Conservation (phyloP, 2,888 invertebrate species). For the Rhaphigaster nebulosa region DNA sequence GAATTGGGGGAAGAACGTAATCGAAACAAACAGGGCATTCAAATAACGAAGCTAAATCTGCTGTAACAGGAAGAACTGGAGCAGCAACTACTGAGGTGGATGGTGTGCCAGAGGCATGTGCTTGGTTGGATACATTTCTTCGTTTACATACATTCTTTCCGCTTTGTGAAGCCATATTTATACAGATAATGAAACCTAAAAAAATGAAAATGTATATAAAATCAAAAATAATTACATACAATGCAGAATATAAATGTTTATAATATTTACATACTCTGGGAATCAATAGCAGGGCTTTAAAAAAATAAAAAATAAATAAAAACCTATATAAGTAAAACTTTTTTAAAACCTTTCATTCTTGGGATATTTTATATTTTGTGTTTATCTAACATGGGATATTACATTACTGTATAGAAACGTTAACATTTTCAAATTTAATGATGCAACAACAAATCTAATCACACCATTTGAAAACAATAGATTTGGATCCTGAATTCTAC, state of each 20-base stretch:
- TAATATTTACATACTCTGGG: too few relatives aligned
- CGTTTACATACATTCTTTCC: constrained; percentile 5
- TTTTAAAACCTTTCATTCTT: too few relatives aligned
- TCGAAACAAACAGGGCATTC: constrained; percentile 99
- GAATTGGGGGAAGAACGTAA: constrained; percentile 98
- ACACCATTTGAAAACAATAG: too few relatives aligned
- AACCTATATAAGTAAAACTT: too few relatives aligned
- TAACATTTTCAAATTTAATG: too few relatives aligned
- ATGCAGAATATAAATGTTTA: not conserved
- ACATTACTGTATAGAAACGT: too few relatives aligned
- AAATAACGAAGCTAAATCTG: constrained; percentile 91
- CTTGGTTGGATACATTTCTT: not conserved
- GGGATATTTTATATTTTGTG: too few relatives aligned
- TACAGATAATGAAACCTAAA: not conserved
- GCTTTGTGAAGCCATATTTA: not conserved
- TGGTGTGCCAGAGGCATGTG: not conserved
- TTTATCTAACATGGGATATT: too few relatives aligned
- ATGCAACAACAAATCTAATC: too few relatives aligned
- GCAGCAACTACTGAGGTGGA: constrained; percentile 54
- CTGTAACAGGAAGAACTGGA: constrained; percentile 69
- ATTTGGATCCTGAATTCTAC: too few relatives aligned
- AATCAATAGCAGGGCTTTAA: too few relatives aligned
- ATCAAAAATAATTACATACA: not conserved
- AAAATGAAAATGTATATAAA: not conserved
- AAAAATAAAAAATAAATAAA: too few relatives aligned